These are phyloP conservation scores for Cephus rjabovi DNA, from an alignment of 2,888 invertebrate genomes.

Conservation along the genomic window DNA sequence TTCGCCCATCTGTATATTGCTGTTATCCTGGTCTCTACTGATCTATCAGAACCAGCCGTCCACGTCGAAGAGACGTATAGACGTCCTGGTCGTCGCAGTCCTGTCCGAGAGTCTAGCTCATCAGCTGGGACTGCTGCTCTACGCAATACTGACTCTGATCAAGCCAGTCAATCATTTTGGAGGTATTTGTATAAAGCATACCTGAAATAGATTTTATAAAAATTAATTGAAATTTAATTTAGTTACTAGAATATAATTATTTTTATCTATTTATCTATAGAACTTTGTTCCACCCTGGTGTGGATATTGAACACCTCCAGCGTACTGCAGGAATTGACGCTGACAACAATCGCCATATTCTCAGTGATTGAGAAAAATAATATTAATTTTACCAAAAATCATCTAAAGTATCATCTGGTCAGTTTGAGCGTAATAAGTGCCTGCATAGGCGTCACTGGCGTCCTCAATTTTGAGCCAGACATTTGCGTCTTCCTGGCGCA, in stretches of 20 bases:
- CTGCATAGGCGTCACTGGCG: constrained; percentile 68
- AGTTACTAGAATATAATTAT: not conserved
- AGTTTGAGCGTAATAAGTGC: constrained; percentile 67
- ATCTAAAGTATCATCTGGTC: constrained; percentile 66
- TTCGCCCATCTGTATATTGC: constrained; percentile 65
- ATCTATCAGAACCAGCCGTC: constrained; percentile 67
- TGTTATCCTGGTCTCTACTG: constrained; percentile 66
- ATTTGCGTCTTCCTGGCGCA: constrained; percentile 59
- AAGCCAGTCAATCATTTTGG: constrained; percentile 62
- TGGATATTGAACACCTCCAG: constrained; percentile 67
- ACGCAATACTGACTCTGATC: constrained; percentile 63
- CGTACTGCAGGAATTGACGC: constrained; percentile 67
- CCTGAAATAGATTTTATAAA: not conserved
- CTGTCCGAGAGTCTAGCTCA: constrained; percentile 62
- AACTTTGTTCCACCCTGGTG: constrained; percentile 66
- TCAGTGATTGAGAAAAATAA: constrained; percentile 51
- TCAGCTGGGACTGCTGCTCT: constrained; percentile 61
- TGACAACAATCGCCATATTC: constrained; percentile 66
- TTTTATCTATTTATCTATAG: constrained; percentile 23
- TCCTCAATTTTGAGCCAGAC: constrained; percentile 63
- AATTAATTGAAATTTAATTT: not conserved
- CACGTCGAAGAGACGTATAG: constrained; percentile 65
- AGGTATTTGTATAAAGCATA: constrained; percentile 35
- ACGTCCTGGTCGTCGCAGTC: constrained; percentile 67
- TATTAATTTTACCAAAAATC: constrained; percentile 58